These are phyloP conservation scores for Amphiprion ocellaris DNA, from an alignment of 2,113 vertebrate genomes.

Conservation along the genomic window DNA sequence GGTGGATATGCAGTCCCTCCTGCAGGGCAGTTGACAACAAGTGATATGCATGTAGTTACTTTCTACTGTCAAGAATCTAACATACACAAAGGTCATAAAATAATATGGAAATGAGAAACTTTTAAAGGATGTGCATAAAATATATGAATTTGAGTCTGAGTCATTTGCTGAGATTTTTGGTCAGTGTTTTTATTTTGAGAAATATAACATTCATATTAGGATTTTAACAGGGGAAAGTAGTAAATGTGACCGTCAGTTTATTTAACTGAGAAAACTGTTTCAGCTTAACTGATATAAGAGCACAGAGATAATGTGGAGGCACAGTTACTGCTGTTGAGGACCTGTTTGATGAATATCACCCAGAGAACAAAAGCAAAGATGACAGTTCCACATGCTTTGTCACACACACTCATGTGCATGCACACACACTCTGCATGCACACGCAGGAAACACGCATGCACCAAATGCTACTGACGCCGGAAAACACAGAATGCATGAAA, in stretches of 20 bases:
- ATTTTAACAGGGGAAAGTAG: background rate
- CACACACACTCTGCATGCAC: background rate
- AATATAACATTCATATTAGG: background rate
- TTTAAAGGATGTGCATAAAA: background rate
- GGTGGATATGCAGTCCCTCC: no score
- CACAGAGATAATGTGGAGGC: background rate
- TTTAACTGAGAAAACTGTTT: background rate
- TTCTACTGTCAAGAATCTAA: background rate
- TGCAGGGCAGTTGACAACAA: no score
- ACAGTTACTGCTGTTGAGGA: constrained; percentile 19
- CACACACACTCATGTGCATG: background rate
- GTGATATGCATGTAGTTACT: no score
- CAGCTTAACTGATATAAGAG: background rate
- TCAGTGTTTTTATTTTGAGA: no score
- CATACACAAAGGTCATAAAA: no score
- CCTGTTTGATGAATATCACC: constrained; percentile 44
- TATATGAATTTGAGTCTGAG: no score
- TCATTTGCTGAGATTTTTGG: no score
- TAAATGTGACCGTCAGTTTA: background rate
- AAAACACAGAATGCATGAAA: no score
- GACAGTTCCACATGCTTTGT: constrained; percentile 1
- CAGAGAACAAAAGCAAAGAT: constrained; percentile 40
- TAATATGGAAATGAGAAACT: background rate
- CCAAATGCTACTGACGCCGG: constrained; percentile 10
- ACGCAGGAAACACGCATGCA: background rate